Evolutionary conservation across 2,113 vertebrate species (phyloP), one percentile per base, ranked within the genome.

Genomic region (Lates calcarifer): DNA sequence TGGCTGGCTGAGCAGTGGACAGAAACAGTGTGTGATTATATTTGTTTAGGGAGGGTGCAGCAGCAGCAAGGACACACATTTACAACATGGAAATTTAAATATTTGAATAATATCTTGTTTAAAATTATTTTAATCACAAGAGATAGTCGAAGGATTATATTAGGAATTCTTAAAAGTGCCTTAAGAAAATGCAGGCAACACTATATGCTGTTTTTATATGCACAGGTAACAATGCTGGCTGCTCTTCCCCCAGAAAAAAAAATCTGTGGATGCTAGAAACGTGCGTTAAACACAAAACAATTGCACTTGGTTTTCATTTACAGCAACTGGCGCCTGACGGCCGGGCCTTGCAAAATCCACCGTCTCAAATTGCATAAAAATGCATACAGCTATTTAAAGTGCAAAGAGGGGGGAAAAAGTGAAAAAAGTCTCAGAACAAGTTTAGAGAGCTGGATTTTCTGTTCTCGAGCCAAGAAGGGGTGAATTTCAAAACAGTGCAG

Each of bases 251-350:
- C 51, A 11, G 2, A 3, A 15, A 28, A 22, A 35, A 33, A 74
- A 26, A n/a, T 24, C 1, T 14, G 6, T 45, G 37, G 55, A 66
- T 39, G 58, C 10, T 24, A 49, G 43, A 62, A 67, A n/a, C n/a
- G 37, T 47, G 74, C 35, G 18, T 74, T 18, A 39, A 78, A 85
- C 49, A 37, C 60, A 22, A 69, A 68, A 78, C 71, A 77, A 64
- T 70, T 39, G 70, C 81, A 75, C 61, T 77, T 35, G 79, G 70
- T 76, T 90, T 83, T 86, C 55, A 77, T 82, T 90, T 77, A 33
- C 63, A 84, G 77, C 39, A 68, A 74, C 75, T 85, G 86, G 90
- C 79, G 86, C 84, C 86, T 77, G 79, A 33, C 35, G 41, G 65
- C 18, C 41, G 24, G 47, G 51, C 37, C 33, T 55, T 28, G 20